These are phyloP conservation scores for Mimachlamys varia DNA, from an alignment of 2,888 invertebrate species.

Conservation along the genomic window DNA sequence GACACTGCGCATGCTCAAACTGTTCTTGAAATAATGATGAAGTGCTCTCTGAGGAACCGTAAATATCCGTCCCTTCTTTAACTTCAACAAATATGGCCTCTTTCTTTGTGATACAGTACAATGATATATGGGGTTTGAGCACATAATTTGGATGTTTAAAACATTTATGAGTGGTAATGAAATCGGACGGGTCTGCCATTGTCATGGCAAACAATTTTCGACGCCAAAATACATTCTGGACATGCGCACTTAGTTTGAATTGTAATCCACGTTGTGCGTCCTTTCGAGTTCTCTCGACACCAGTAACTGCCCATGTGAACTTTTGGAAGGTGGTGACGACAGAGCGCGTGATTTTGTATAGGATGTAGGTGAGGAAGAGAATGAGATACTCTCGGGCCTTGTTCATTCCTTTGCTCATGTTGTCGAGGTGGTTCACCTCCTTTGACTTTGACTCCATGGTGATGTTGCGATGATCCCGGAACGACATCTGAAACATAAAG, in stretches of 20 bases:
- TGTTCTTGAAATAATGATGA: conserved; percentile 68
- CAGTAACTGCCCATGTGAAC: conserved; percentile 75
- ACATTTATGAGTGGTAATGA: conserved; percentile 72
- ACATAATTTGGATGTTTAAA: conserved; percentile 75
- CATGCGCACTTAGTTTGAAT: conserved; percentile 75
- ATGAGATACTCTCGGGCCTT: conserved; percentile 70
- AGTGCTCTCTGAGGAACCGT: conserved; percentile 56
- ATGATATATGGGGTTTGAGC: conserved; percentile 69
- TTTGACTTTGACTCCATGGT: conserved; percentile 59
- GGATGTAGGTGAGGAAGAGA: conserved; percentile 66
- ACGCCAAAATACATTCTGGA: conserved; percentile 73
- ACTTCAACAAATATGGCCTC: conserved; percentile 75
- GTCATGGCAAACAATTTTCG: conserved; percentile 68
- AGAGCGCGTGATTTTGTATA: conserved; percentile 69
- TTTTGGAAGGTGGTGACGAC: conserved; percentile 73
- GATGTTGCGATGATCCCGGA: conserved; percentile 41
- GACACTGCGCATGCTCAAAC: conserved; percentile 68
- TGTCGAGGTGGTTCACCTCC: conserved; percentile 66
- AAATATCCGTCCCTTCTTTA: conserved; percentile 65
- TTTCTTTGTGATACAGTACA: conserved; percentile 73
- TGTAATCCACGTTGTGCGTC: conserved; percentile 71
- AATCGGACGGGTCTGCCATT: conserved; percentile 71
- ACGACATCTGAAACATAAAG: conserved; percentile 50
- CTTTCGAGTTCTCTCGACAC: conserved; percentile 71
- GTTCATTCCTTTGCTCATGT: conserved; percentile 71